Conservation (phyloP, 1,140 invertebrate genomes). For the Platorchestia sp. region DNA sequence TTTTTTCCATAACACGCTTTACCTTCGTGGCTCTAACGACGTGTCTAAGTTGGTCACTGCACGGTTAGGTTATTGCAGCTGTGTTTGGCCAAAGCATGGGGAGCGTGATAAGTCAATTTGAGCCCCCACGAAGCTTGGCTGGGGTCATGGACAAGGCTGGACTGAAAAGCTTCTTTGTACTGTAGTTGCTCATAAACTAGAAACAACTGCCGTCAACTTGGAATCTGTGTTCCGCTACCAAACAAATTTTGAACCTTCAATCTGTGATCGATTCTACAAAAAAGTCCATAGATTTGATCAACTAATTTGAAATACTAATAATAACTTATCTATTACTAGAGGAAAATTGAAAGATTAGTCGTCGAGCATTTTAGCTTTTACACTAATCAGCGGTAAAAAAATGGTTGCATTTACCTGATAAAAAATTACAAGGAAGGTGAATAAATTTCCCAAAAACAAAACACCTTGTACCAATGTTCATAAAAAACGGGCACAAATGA, state of each 20-base stretch:
- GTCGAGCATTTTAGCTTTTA: no score
- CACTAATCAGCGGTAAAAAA: no score
- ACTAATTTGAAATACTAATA: no score
- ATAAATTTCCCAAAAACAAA: no score
- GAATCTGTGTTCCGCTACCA: background rate
- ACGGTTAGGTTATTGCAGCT: background rate
- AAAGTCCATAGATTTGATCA: no score
- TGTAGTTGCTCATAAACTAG: background rate
- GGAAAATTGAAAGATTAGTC: no score
- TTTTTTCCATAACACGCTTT: background rate
- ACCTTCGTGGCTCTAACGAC: background rate
- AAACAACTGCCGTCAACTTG: background rate
- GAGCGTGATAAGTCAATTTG: background rate
- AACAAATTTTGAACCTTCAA: background rate
- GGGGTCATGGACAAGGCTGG: background rate
- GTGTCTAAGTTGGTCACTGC: background rate
- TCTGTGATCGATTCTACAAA: background rate
- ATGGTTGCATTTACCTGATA: no score
- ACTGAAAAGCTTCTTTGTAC: background rate
- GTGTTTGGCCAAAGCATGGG: background rate
- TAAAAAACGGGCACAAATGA: no score
- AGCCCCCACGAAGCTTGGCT: background rate
- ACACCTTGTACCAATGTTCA: no score
- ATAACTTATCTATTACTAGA: no score
- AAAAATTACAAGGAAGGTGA: no score